A percentile compares a stretch with the other conserved stretches of the same genome.
Conservation (phyloP, 2,797 vertebrate species). For the Rhinogobio ventralis region DNA sequence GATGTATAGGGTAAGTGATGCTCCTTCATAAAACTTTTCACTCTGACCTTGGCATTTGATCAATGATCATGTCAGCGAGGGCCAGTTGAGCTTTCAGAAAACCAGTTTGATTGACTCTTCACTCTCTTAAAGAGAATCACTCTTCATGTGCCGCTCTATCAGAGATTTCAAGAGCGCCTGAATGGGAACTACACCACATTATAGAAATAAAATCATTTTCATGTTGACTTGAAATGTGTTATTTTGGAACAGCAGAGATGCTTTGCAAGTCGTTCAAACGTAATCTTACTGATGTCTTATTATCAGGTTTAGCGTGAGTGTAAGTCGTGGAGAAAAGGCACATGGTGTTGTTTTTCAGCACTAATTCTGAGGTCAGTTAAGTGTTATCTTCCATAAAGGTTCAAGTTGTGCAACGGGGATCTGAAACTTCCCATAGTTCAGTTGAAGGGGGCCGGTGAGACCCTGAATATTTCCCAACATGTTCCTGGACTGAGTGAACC, state of each 20-base stretch:
- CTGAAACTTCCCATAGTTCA: neutral
- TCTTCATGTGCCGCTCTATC: neutral
- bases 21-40: neutral
- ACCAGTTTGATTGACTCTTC: neutral
- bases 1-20: neutral
- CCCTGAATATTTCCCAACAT: conserved; percentile 22
- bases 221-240: neutral
- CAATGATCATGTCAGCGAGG: neutral
- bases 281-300: neutral
- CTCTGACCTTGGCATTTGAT: neutral
- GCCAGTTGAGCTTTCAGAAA: neutral
- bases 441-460: neutral
- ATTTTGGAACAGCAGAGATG: neutral
- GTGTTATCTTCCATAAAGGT: conserved; percentile 1
- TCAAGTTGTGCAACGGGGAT: conserved; percentile 9
- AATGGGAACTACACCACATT: neutral
- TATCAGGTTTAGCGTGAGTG: neutral
- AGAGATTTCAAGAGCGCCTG: neutral
- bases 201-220: neutral
- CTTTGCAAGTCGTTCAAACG: neutral
- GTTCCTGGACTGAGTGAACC: neutral
- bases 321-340: neutral
- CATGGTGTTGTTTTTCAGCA: conserved; percentile 4
- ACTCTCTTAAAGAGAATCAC: neutral
- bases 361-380: neutral